Conservation (phyloP, 2,888 invertebrate species). For the Microplitis deprimator region DNA sequence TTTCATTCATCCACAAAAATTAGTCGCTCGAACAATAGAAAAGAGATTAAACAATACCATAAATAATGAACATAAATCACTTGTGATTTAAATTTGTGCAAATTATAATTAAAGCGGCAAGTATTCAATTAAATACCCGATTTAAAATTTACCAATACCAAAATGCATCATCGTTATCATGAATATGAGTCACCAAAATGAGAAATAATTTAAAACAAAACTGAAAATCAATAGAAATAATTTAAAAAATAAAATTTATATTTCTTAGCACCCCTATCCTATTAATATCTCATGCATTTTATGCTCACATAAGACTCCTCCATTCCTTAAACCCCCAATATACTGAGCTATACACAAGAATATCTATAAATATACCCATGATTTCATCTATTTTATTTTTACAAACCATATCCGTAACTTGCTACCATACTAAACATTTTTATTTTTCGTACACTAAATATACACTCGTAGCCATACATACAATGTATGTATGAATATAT, state of each 20-base stretch:
- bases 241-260: background rate
- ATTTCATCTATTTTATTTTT: slow-evolving; percentile 33
- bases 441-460: background rate
- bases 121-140: too few species aligned
- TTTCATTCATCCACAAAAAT: too few species aligned
- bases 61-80: too few species aligned
- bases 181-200: too few species aligned
- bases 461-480: background rate
- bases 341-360: slow-evolving; percentile 15
- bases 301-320: slow-evolving; percentile 23
- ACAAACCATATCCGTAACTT: slow-evolving; percentile 24
- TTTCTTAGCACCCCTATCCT: slow-evolving; percentile 12
- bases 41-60: too few species aligned
- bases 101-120: too few species aligned
- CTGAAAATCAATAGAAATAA: too few species aligned
- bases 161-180: too few species aligned
- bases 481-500: background rate
- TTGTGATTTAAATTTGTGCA: too few species aligned
- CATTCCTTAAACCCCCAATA: slow-evolving; percentile 21
- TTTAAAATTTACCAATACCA: too few species aligned
- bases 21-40: too few species aligned
- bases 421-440: slow-evolving; percentile 8
- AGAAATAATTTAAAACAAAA: too few species aligned
- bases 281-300: slow-evolving; percentile 52
- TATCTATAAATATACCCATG: slow-evolving; percentile 20